These are phyloP conservation scores for Diaphora mendica DNA, from an alignment of 2,888 invertebrate genomes.

Conservation along the genomic window DNA sequence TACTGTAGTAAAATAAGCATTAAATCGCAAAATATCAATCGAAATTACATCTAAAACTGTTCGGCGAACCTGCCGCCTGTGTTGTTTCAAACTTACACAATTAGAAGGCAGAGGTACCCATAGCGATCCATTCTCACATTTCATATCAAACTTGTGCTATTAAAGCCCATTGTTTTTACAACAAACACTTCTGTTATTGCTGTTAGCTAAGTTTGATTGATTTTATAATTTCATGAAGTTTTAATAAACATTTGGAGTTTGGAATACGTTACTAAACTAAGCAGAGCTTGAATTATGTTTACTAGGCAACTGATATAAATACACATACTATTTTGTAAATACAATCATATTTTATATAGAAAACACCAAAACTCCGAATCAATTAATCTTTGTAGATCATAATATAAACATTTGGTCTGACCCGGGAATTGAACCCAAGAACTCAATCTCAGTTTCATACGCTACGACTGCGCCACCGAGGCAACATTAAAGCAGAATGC, in stretches of 20 bases:
- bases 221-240: slow-evolving; percentile 27
- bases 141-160: slow-evolving; percentile 25
- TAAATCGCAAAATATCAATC: slow-evolving; percentile 15
- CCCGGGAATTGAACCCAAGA: too few species aligned
- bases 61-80: slow-evolving; percentile 32
- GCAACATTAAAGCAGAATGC: too few species aligned
- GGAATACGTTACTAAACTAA: background rate
- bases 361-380: too few species aligned
- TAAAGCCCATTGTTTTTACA: slow-evolving; percentile 37
- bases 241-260: background rate
- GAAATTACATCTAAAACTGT: slow-evolving; percentile 24
- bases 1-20: background rate
- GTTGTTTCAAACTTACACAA: slow-evolving; percentile 48
- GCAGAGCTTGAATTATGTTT: too few species aligned
- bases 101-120: slow-evolving; percentile 34
- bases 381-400: too few species aligned
- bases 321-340: too few species aligned
- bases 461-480: too few species aligned
- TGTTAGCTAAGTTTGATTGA: slow-evolving; percentile 46
- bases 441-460: too few species aligned
- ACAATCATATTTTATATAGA: too few species aligned
- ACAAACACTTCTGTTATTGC: slow-evolving; percentile 40
- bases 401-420: too few species aligned
- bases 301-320: too few species aligned
- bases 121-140: slow-evolving; percentile 17